These are phyloP conservation scores for Pseudocheirus occidentalis DNA, from an alignment of 2,797 vertebrate genomes.

Conservation along the genomic window DNA sequence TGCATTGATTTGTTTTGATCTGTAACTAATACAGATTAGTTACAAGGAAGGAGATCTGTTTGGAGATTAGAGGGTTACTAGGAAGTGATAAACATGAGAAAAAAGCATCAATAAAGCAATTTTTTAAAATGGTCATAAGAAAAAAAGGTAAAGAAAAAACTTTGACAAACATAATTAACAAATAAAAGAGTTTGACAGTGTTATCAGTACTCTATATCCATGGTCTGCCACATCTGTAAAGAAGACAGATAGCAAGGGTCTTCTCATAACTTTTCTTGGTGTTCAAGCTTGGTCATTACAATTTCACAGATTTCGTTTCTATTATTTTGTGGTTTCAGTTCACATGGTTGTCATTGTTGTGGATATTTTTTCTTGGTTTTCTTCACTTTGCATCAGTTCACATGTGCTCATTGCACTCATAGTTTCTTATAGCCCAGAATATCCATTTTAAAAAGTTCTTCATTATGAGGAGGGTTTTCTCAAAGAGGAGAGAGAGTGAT, in stretches of 20 bases:
- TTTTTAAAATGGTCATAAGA: no score
- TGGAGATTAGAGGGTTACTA: background rate
- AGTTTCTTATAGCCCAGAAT: background rate
- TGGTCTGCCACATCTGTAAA: background rate
- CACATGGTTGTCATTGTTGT: background rate
- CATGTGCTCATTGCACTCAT: background rate
- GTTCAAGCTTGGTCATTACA: background rate
- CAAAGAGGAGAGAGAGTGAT: background rate
- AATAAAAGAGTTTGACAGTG: background rate
- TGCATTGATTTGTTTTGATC: background rate
- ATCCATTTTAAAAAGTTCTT: background rate
- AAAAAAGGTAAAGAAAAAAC: background rate
- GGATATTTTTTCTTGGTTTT: background rate
- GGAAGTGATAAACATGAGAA: background rate
- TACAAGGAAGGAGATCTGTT: background rate
- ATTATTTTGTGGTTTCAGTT: background rate
- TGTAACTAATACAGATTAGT: background rate
- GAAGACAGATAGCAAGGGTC: background rate
- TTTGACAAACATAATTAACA: background rate
- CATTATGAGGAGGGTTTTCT: background rate
- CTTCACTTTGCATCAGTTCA: background rate
- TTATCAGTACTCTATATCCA: background rate
- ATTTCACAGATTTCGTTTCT: background rate
- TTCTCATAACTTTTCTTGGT: background rate
- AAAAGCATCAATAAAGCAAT: background rate